These are phyloP conservation scores for Lucifuga dentata DNA, from an alignment of 2,113 vertebrate species.

Conservation along the genomic window DNA sequence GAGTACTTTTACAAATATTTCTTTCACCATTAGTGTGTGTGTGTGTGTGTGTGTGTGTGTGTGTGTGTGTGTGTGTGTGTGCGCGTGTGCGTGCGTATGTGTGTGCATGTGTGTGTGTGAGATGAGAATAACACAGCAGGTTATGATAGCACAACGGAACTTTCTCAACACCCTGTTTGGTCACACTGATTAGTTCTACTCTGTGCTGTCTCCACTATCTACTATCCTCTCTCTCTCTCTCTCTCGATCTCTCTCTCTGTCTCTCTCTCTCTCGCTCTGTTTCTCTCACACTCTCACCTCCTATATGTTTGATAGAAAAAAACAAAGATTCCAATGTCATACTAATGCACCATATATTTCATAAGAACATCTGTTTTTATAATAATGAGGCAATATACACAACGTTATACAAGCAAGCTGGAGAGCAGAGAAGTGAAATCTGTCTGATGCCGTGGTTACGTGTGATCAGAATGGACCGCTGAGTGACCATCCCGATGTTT, in stretches of 20 bases:
- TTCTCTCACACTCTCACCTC: conserved; percentile 15
- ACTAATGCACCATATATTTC: conserved; percentile 81
- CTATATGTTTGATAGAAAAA: conserved; percentile 32
- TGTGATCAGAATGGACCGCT: conserved; percentile 9
- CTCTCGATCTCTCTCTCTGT: not conserved
- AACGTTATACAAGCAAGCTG: conserved; percentile 81
- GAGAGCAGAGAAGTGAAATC: conserved; percentile 67
- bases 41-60: conserved; percentile 1
- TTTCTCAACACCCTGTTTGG: conserved; percentile 11
- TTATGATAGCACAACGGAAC: conserved; percentile 34
- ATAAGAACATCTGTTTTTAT: conserved; percentile 82
- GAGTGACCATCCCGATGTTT: conserved; percentile 21
- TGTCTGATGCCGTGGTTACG: conserved; percentile 45
- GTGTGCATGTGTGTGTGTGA: conserved; percentile 12
- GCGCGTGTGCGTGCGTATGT: conserved; percentile 9
- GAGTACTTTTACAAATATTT: no score
- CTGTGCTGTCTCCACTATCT: conserved; percentile 13
- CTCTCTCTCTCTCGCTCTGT: not conserved
- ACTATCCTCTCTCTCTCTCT: not conserved
- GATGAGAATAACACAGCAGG: conserved; percentile 23
- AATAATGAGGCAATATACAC: conserved; percentile 79
- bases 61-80: conserved; percentile 1
- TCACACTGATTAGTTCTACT: conserved; percentile 28
- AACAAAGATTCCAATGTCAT: conserved; percentile 60
- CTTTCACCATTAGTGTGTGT: not conserved